Percentiles rank a stretch among this genome's conserved stretches.
Conservation (phyloP, 92 coral and sea anemone species). For the Parazoanthus atlanticus region DNA sequence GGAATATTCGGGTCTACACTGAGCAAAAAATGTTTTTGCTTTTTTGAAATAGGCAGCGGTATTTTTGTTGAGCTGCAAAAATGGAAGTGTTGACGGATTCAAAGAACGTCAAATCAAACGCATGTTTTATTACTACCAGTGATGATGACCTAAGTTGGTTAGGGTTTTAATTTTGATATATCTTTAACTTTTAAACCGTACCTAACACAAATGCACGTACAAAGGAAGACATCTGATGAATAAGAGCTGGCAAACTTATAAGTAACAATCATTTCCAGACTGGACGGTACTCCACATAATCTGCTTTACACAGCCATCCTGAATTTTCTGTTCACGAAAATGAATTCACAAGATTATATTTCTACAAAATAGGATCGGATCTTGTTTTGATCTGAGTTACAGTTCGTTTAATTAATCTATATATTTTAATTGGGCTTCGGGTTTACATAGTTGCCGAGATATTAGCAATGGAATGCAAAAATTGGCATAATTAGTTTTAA, state of each 20-base stretch:
- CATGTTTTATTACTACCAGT: too few relatives aligned
- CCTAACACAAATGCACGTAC: background rate
- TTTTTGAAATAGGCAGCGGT: too few relatives aligned
- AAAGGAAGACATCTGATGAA: background rate
- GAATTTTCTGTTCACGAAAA: background rate
- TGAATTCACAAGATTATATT: background rate
- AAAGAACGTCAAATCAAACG: too few relatives aligned
- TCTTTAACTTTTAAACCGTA: background rate
- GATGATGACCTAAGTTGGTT: too few relatives aligned
- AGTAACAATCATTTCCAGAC: background rate
- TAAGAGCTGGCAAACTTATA: background rate
- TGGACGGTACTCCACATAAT: background rate
- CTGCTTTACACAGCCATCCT: background rate
- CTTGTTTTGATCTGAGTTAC: background rate
- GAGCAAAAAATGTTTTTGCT: too few relatives aligned
- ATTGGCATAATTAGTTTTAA: constrained; percentile 30
- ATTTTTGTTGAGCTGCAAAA: too few relatives aligned
- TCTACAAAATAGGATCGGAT: background rate
- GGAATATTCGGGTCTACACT: background rate
- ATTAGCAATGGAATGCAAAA: constrained; percentile 2
- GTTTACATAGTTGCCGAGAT: background rate
- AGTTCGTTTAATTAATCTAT: background rate
- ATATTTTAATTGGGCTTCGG: background rate
- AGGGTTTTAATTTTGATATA: too few relatives aligned
- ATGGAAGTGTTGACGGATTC: too few relatives aligned